These are phyloP conservation scores for Anolis sagrei DNA, from an alignment of 2,113 vertebrate genomes.

Conservation along the genomic window DNA sequence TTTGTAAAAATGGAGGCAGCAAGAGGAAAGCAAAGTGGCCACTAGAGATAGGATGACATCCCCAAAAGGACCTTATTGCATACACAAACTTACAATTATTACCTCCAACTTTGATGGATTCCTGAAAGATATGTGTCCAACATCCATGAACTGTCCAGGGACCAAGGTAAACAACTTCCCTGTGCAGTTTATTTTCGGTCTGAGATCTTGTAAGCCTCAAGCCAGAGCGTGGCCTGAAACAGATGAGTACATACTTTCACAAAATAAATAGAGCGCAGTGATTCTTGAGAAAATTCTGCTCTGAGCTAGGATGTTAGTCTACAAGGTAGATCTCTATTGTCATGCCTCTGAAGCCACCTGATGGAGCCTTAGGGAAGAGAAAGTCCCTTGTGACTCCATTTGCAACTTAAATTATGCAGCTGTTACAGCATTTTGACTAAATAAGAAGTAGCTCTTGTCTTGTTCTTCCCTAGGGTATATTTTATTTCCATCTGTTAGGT, in stretches of 20 bases:
- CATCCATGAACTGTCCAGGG: too few relatives aligned
- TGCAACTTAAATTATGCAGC: slow-evolving; percentile 17
- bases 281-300: not conserved
- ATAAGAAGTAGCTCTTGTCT: slow-evolving; percentile 28
- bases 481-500: slow-evolving; percentile 52
- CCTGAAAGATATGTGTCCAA: not conserved
- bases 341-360: not conserved
- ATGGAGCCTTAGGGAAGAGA: not conserved
- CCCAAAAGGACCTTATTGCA: not conserved
- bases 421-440: slow-evolving; percentile 25
- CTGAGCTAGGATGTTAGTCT: accelerated
- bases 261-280: not conserved
- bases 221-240: not conserved
- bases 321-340: accelerated
- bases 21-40: too few relatives aligned
- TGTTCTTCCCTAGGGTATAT: slow-evolving; percentile 17
- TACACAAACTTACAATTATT: not conserved
- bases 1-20: not conserved
- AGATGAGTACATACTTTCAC: not conserved
- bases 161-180: not conserved
- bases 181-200: not conserved
- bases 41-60: not conserved
- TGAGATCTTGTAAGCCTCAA: not conserved
- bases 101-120: not conserved
- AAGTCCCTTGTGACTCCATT: not conserved